These are phyloP conservation scores for Conopomorpha cramerella DNA, from an alignment of 1,140 invertebrate genomes.

Conservation along the genomic window DNA sequence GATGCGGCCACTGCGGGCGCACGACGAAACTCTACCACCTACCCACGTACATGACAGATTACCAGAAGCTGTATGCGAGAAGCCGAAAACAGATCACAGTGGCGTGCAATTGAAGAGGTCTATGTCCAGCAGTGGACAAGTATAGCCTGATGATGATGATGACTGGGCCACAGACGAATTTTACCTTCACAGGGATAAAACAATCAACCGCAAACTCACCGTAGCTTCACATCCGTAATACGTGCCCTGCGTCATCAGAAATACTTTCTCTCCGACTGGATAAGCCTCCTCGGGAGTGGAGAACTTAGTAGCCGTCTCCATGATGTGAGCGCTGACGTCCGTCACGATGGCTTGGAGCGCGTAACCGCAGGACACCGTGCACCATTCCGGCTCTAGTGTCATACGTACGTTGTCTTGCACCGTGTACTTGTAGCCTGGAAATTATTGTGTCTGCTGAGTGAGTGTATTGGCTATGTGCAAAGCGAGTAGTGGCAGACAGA, in stretches of 20 bases:
- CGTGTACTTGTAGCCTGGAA: slow-evolving; percentile 50
- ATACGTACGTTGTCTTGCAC: slow-evolving; percentile 59
- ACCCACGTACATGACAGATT: too few species aligned
- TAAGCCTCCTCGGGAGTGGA: slow-evolving; percentile 75
- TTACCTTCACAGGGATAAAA: too few species aligned
- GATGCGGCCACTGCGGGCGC: slow-evolving; percentile 57
- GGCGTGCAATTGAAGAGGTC: too few species aligned
- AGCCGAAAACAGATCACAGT: too few species aligned
- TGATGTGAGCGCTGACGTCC: slow-evolving; percentile 59
- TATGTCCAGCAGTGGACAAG: too few species aligned
- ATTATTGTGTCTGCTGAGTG: too few species aligned
- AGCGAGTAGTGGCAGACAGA: too few species aligned
- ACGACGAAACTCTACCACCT: slow-evolving; percentile 47
- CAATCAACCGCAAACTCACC: too few species aligned
- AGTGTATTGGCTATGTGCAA: too few species aligned
- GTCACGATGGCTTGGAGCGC: slow-evolving; percentile 71
- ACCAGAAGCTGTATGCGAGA: too few species aligned
- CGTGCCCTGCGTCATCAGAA: slow-evolving; percentile 73
- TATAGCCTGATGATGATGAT: too few species aligned
- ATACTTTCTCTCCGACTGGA: slow-evolving; percentile 67
- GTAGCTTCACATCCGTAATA: slow-evolving; percentile 81
- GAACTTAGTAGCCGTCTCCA: slow-evolving; percentile 39
- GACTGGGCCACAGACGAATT: too few species aligned
- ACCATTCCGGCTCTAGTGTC: slow-evolving; percentile 73
- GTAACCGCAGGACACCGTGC: slow-evolving; percentile 59